Base-by-base conservation (phyloP, 2,113 vertebrate genomes). In the Tragulus kanchil region DNA sequence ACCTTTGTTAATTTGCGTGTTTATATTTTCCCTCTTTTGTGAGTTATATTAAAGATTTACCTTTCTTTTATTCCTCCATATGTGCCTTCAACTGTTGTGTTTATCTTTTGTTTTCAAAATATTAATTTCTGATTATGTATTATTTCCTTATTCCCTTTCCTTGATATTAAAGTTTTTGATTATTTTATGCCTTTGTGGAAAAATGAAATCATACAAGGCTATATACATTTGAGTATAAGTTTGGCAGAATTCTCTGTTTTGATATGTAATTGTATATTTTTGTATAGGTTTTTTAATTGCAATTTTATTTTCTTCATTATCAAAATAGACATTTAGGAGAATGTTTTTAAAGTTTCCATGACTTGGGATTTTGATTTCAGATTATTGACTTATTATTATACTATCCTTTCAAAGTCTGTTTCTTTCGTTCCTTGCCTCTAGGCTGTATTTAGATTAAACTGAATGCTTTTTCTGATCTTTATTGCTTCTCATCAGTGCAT, bases 241-340 rank as follows among this genome's bases (percentile, higher is more conserved):
- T 92, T 92, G 31, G 8, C 25, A 89, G 25, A 28, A 90, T 59
- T 19, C 56, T 56, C 25, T 50, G 58, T 93, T 79, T 95, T 94
- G 13, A 69, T 77, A 28, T 45, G 3, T 59, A 89, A 25, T 85
- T 10, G 79, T 90, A 42, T 61, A 21, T 88, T 50, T 73, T 52
- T 64, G 12, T 14, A 28, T 81, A 71, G 16, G 15, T 52, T 92
- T 79, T 96, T 5, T 64, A 15, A 17, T 96, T 84, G 64, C 9
- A 69, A 3, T 25, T 84, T 82, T 81, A 50, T 71, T 67, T 86
- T 77, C 14, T 83, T 93, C 19, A 10, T 25, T 95, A 7, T 78
- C 4, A 3, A 26, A 83, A 0, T 36, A 82, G 26, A 9, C 54
- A 36, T 16, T 52, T 62, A 48, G 56, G 21, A 90, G 54, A 77